Percentiles rank a stretch among this genome's conserved stretches.
Conservation (phyloP, 30 jellyfish, hydroid and myxozoan species). For the Turritopsis rubra region DNA sequence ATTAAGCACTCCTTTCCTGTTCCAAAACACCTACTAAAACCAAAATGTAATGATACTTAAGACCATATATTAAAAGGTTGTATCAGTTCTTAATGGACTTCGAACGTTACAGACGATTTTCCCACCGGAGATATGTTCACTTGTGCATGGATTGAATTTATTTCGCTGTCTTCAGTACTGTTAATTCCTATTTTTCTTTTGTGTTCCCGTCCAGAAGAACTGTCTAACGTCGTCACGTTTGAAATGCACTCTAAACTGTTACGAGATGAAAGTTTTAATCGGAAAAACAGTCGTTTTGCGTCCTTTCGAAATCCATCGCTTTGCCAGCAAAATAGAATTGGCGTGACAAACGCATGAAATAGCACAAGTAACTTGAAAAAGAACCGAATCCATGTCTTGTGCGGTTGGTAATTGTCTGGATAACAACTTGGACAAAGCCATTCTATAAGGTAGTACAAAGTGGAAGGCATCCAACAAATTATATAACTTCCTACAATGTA, state of each 20-base stretch:
- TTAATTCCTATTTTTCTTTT: background rate
- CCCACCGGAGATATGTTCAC: background rate
- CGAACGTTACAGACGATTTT: background rate
- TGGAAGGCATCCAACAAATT: conserved; percentile 65
- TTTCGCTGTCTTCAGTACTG: background rate
- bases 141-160: background rate
- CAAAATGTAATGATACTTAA: no score
- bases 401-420: conserved; percentile 15
- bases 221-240: background rate
- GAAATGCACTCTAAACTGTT: background rate
- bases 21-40: no score
- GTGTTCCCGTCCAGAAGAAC: background rate
- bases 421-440: conserved; percentile 54
- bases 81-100: background rate
- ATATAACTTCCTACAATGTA: conserved; percentile 64
- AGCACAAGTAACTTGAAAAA: conserved; percentile 52
- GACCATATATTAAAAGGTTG: no score
- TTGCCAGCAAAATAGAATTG: conserved; percentile 65
- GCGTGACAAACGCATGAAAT: conserved; percentile 53
- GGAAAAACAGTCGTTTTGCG: background rate
- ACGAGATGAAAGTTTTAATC: background rate
- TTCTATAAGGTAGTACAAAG: conserved; percentile 51
- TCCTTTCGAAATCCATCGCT: conserved; percentile 39
- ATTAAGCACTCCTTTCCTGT: no score
- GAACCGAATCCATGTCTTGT: conserved; percentile 35